phyloP scores from a whole-genome alignment of 2,797 vertebrate species.

The Peromyscus eremicus region DNA sequence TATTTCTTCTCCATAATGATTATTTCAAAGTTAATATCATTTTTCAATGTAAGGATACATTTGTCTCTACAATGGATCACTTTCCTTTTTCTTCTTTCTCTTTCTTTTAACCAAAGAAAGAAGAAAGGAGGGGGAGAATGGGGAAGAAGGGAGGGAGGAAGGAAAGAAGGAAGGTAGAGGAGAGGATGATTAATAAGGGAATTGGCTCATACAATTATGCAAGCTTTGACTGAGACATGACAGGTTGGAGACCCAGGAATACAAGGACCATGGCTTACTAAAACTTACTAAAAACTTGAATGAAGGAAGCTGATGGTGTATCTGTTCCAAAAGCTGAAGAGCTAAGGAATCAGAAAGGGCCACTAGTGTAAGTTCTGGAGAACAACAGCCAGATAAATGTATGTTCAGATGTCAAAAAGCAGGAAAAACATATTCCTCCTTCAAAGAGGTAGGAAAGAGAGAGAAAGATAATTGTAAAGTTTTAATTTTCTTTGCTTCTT shows the following conservation, averaged over 20 bases:
- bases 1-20: neutral
- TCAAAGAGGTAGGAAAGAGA: neutral
- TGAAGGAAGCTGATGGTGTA: neutral
- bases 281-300: too few relatives aligned
- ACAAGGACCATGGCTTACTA: neutral
- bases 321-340: neutral
- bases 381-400: neutral
- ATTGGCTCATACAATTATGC: neutral
- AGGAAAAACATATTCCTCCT: neutral
- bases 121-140: neutral
- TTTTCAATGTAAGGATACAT: neutral
- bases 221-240: neutral
- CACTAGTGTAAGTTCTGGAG: too few relatives aligned
- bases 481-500: neutral
- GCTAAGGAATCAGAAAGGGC: neutral
- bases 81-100: neutral
- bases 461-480: neutral
- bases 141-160: too few relatives aligned
- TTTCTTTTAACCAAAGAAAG: neutral
- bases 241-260: neutral
- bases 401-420: neutral
- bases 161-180: accelerated
- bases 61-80: neutral
- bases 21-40: neutral
- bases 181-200: neutral